Evolutionary conservation across 2,888 invertebrate species (phyloP).

Genomic region (Tenodera sinensis): DNA sequence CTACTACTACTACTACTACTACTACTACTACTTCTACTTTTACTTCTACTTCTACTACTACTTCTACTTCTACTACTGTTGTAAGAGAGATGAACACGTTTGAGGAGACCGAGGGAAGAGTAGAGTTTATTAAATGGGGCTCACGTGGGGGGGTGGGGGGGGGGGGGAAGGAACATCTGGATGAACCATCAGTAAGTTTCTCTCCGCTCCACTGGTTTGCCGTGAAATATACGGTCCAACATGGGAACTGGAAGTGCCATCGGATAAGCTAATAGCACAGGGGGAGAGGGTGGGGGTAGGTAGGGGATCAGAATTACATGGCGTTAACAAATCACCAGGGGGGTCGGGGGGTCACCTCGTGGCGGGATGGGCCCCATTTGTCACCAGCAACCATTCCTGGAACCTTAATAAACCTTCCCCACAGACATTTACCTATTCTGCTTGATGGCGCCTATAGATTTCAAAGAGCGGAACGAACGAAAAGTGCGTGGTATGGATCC

Average conservation of each 20-base stretch:
- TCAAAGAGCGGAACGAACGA: not conserved
- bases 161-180: not conserved
- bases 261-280: not conserved
- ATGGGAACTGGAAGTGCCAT: not conserved
- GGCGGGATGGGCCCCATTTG: not conserved
- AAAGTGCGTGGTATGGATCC: not conserved
- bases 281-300: not conserved
- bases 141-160: too few species aligned
- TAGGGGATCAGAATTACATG: not conserved
- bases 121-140: not conserved
- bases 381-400: not conserved
- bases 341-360: not conserved
- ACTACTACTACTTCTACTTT: too few species aligned
- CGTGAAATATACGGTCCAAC: not conserved
- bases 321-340: not conserved
- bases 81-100: too few species aligned
- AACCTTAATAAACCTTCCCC: not conserved
- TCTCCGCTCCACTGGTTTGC: not conserved
- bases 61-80: too few species aligned
- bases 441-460: not conserved
- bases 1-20: too few species aligned
- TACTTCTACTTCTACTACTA: too few species aligned
- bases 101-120: not conserved
- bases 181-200: not conserved
- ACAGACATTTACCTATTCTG: not conserved